These are phyloP conservation scores for Oryctes rhinoceros DNA, from an alignment of 1,140 invertebrate genomes.

Conservation along the genomic window DNA sequence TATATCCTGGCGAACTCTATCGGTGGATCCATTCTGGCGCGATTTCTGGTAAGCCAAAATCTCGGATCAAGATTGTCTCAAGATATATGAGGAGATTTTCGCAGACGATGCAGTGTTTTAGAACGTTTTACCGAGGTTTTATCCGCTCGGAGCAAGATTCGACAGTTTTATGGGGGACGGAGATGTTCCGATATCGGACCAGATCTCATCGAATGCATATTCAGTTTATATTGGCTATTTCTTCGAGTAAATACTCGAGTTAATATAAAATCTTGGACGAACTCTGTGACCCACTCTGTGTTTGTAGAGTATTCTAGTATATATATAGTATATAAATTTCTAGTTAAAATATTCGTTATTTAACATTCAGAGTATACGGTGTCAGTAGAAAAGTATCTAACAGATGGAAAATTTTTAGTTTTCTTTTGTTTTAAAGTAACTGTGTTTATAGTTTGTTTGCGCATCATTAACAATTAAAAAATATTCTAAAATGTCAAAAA, in stretches of 20 bases:
- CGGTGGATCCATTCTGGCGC: constrained; percentile 51
- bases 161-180: constrained; percentile 57
- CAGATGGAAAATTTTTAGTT: too few species aligned
- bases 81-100: constrained; percentile 57
- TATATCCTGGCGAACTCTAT: constrained; percentile 38
- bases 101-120: constrained; percentile 55
- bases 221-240: constrained; percentile 28
- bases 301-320: too few species aligned
- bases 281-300: too few species aligned
- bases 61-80: constrained; percentile 56
- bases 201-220: constrained; percentile 18
- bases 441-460: too few species aligned
- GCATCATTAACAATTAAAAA: too few species aligned
- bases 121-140: constrained; percentile 50
- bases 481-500: too few species aligned
- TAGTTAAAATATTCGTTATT: too few species aligned
- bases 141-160: constrained; percentile 54
- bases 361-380: too few species aligned
- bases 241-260: constrained; percentile 39
- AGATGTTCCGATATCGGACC: constrained; percentile 45
- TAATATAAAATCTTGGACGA: neutral
- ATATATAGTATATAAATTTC: too few species aligned
- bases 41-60: constrained; percentile 60
- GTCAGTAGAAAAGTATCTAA: too few species aligned
- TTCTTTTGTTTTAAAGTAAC: too few species aligned